Percentiles rank a stretch among this genome's conserved stretches.
phyloP scores from a whole-genome alignment of 2,113 vertebrate species.

The Cairina moschata region DNA sequence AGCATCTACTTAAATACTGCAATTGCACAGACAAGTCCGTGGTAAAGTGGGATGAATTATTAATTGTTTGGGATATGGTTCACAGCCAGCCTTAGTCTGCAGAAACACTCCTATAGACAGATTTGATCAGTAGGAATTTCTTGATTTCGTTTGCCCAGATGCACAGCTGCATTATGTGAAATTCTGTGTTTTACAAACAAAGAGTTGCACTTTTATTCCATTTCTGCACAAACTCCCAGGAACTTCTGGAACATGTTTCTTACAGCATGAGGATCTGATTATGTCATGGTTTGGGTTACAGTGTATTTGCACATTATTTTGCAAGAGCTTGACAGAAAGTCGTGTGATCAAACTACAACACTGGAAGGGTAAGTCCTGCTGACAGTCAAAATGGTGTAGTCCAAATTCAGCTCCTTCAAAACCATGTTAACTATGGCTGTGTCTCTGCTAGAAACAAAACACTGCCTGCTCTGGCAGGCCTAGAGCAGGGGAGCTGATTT shows the following conservation, averaged over 20 bases:
- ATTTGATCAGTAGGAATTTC: background rate
- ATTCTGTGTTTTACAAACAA: background rate
- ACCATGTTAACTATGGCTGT: background rate
- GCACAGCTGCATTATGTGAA: background rate
- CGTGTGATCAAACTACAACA: background rate
- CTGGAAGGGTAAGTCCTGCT: background rate
- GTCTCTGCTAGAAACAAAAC: background rate
- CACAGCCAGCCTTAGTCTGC: background rate
- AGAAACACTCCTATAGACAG: background rate
- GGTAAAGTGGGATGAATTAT: background rate
- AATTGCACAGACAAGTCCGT: background rate
- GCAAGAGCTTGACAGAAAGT: conserved; percentile 14
- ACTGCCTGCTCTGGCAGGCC: background rate
- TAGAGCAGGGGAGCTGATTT: background rate
- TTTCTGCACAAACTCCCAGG: background rate
- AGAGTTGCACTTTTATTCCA: background rate
- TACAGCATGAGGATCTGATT: conserved; percentile 23
- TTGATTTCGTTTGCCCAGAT: background rate
- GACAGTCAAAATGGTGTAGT: background rate
- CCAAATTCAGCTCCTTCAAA: background rate
- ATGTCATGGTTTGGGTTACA: background rate
- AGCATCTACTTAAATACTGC: background rate
- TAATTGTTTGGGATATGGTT: background rate
- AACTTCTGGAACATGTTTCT: conserved; percentile 1
- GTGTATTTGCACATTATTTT: background rate